phyloP scores from a whole-genome alignment of 2,113 vertebrate species.

The Passer domesticus region DNA sequence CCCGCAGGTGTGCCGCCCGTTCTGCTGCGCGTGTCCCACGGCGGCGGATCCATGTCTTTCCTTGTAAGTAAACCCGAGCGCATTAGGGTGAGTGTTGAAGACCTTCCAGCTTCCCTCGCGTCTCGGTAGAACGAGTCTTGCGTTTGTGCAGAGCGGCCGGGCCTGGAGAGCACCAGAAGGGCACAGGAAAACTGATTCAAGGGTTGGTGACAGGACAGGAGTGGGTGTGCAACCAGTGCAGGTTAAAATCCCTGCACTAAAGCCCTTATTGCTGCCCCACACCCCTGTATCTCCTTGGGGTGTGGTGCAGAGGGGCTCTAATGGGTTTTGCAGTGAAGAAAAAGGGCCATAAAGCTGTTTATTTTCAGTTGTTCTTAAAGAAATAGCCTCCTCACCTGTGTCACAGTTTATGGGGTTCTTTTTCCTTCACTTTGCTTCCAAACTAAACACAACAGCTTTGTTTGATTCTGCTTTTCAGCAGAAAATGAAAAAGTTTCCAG shows the following conservation, averaged over 20 bases:
- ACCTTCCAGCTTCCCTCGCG: slow-evolving; percentile 50
- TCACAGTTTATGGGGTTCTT: rapidly evolving
- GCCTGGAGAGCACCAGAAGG: neutral
- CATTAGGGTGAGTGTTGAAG: slow-evolving; percentile 80
- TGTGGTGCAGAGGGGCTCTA: rapidly evolving
- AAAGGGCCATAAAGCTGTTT: rapidly evolving
- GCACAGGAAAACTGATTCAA: rapidly evolving
- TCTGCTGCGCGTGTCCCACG: slow-evolving; percentile 35
- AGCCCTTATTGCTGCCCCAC: rapidly evolving
- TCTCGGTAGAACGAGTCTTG: neutral
- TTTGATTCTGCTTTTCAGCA: neutral
- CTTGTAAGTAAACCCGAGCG: slow-evolving; percentile 84
- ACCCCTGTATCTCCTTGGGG: rapidly evolving
- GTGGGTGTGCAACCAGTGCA: rapidly evolving
- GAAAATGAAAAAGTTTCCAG: neutral
- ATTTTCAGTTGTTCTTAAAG: neutral
- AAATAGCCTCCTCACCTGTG: rapidly evolving
- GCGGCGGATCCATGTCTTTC: slow-evolving; percentile 81
- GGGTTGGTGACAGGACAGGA: rapidly evolving
- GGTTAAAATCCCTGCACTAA: neutral
- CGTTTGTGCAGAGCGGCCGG: neutral
- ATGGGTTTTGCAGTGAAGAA: rapidly evolving
- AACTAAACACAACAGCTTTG: neutral
- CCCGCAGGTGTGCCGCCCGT: slow-evolving; percentile 51
- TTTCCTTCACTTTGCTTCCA: rapidly evolving